Evolutionary conservation across 2,797 vertebrate species (phyloP).

Genomic region (Sebastes ruberrimus): DNA sequence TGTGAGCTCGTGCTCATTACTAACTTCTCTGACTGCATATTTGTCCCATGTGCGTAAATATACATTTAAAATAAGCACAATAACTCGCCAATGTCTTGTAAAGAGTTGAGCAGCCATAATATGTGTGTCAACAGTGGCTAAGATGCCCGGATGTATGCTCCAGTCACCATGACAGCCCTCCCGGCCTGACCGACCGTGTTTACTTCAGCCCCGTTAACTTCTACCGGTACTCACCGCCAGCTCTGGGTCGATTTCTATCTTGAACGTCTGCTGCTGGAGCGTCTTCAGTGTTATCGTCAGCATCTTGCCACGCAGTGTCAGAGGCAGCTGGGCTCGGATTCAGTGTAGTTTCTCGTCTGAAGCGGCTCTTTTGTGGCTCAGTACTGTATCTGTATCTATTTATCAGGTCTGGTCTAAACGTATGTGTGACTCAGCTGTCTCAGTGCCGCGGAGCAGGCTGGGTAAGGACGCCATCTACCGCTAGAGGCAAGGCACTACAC

Average conservation of each 20-base stretch:
- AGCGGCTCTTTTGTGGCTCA: slow-evolving; percentile 39
- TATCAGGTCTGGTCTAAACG: slow-evolving; percentile 34
- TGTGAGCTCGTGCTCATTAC: background rate
- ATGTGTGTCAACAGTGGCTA: too few species aligned
- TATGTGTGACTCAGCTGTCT: slow-evolving; percentile 85
- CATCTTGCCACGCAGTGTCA: slow-evolving; percentile 62
- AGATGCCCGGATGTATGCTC: background rate
- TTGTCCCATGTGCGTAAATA: background rate
- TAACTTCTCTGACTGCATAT: background rate
- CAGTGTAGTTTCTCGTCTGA: background rate
- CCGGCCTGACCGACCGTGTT: slow-evolving; percentile 66
- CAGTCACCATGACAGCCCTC: slow-evolving; percentile 3
- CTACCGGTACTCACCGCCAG: slow-evolving; percentile 77
- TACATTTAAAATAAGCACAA: background rate
- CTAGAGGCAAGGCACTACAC: slow-evolving; percentile 5
- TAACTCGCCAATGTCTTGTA: background rate
- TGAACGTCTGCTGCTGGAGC: slow-evolving; percentile 86
- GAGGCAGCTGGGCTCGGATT: background rate
- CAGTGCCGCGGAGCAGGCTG: slow-evolving; percentile 30
- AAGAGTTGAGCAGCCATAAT: background rate
- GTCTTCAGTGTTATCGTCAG: slow-evolving; percentile 85
- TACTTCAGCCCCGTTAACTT: slow-evolving; percentile 69
- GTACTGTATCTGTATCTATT: slow-evolving; percentile 41
- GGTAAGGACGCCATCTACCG: slow-evolving; percentile 75
- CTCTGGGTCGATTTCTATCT: slow-evolving; percentile 81